A percentile compares a stretch with the other conserved stretches of the same genome.
Conservation (phyloP, 37 sponge, comb jelly and placozoan genomes). For the Theonella swinhoei region DNA sequence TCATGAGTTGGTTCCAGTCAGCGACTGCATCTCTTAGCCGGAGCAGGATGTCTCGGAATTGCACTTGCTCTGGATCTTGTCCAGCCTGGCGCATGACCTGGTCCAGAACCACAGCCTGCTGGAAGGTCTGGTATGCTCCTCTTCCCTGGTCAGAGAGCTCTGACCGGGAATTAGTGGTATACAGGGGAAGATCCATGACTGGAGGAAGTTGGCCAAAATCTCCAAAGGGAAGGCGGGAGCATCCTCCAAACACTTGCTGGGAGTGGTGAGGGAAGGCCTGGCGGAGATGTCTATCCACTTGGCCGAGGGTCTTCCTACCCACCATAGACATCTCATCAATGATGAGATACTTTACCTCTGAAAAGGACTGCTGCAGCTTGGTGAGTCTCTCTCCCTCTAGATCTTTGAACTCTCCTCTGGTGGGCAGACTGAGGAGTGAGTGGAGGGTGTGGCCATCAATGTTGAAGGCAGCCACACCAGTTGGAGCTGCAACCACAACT, state of each 20-base stretch:
- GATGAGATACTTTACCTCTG: slow-evolving; percentile 62
- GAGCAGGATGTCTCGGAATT: slow-evolving; percentile 43
- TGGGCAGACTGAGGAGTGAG: too few species aligned
- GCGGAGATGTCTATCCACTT: slow-evolving; percentile 42
- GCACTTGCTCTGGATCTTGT: slow-evolving; percentile 5
- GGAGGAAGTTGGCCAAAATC: slow-evolving; percentile 61
- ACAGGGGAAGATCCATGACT: slow-evolving; percentile 22
- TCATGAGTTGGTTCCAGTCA: slow-evolving; percentile 51
- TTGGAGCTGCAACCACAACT: too few species aligned
- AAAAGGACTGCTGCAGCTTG: too few species aligned
- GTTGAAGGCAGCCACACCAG: too few species aligned
- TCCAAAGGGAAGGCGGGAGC: too few species aligned
- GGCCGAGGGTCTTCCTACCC: slow-evolving; percentile 52
- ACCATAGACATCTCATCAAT: slow-evolving; percentile 71
- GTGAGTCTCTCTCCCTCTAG: too few species aligned
- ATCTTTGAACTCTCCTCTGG: too few species aligned
- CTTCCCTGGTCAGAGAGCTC: slow-evolving; percentile 23
- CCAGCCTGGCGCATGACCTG: slow-evolving; percentile 50
- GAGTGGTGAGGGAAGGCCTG: slow-evolving; percentile 43
- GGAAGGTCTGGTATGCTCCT: too few species aligned
- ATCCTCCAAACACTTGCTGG: slow-evolving; percentile 39
- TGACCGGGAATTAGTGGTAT: slow-evolving; percentile 8
- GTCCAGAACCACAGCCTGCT: too few species aligned
- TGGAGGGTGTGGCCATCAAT: too few species aligned
- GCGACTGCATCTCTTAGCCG: slow-evolving; percentile 39